Conservation (phyloP, 2,888 invertebrate species). For the Ramazzottius varieornatus region DNA sequence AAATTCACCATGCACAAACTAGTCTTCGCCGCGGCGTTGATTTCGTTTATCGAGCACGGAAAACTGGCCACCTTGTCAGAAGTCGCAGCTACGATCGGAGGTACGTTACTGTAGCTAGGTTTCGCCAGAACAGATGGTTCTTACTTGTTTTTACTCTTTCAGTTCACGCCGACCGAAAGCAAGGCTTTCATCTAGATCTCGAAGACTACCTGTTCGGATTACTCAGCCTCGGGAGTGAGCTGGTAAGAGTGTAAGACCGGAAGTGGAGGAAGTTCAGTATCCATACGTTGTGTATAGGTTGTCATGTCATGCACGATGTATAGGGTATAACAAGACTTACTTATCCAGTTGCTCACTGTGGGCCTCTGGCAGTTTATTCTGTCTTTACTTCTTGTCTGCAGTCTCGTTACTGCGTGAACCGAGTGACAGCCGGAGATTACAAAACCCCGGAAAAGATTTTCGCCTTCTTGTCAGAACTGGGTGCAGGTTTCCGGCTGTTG, state of each 20-base stretch:
- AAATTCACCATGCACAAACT: constrained; percentile 49
- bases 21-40: constrained; percentile 46
- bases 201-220: constrained; percentile 63
- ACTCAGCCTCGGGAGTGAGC: constrained; percentile 50
- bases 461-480: constrained; percentile 54
- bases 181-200: constrained; percentile 64
- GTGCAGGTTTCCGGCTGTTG: constrained; percentile 60
- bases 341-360: no score
- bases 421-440: constrained; percentile 43
- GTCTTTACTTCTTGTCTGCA: constrained; percentile 11
- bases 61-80: constrained; percentile 44
- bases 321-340: no score
- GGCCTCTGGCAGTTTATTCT: no score
- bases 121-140: no score
- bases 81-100: constrained; percentile 45
- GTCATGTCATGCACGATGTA: no score
- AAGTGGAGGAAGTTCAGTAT: not conserved
- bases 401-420: constrained; percentile 24
- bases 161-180: constrained; percentile 40
- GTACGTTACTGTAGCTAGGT: constrained; percentile 33
- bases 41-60: constrained; percentile 51
- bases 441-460: constrained; percentile 52
- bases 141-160: constrained; percentile 14
- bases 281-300: not conserved
- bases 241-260: no score